Evolutionary conservation across 2,113 vertebrate species (phyloP), one percentile per base, ranked within the genome.

Genomic region (Ammodytes marinus): DNA sequence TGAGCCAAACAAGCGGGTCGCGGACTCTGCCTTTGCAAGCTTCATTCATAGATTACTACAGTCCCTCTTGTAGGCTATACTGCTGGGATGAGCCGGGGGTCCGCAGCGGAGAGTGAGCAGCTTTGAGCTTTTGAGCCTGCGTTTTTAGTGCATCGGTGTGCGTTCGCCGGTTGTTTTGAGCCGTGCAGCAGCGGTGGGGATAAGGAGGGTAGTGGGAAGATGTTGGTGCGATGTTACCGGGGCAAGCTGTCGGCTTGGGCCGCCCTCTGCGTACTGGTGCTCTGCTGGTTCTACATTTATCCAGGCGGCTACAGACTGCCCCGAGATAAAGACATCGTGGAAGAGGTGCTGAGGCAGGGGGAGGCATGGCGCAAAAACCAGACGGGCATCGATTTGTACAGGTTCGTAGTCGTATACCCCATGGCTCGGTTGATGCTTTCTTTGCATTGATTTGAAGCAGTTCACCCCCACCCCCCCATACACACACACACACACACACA

Each of bases 231-330:
- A 92, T 97, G 96, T 89, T 96, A 95, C 88, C 95, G 97, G 74
- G 95, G 93, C 82, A 97, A 96, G 63, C 83, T 97, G 90, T 96
- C 96, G 14, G 94, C 96, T 63, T 98, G 97, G 90, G 97, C 96
- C 89, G 97, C 96, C 3, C 80, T 99, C 86, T 96, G 96, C 60
- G 88, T 97, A 67, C 94, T 97, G 88, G 95, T 98, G 12, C 95
- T 99, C 11, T 97, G 96, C 90, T 99, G 97, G 98, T 95, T 98
- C 3, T 99, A 99, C 91, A 74, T 98, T 10, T 99, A 96, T 90
- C 97, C 98, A 27, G 27, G 27, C 0, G 96, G 92, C 2, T 96
- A 97, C 92, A 95, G 96, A 74, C 90, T 97, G 79, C 97, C 97
- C 12, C 92, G 94, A 67, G 96, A 98, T 88, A 96, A 97, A 84